Evolutionary conservation across 1,140 invertebrate species (phyloP).

Genomic region (Temnothorax longispinosus): DNA sequence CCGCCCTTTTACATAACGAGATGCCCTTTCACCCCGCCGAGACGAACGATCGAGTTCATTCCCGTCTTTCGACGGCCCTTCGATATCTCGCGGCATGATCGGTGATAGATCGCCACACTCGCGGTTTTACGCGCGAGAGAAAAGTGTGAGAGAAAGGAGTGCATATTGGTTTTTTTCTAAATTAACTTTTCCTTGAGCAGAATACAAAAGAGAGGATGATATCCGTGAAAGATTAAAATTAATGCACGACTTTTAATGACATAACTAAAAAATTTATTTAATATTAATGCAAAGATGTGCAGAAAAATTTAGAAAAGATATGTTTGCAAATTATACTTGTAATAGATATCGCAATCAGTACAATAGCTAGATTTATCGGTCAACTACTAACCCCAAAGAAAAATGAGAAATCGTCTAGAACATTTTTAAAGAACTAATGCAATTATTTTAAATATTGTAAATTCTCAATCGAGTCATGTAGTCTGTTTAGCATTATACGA

Average conservation of each 20-base stretch:
- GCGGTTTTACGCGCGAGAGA: constrained; percentile 24
- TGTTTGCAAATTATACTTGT: neutral
- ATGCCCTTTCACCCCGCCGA: constrained; percentile 67
- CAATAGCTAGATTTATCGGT: neutral
- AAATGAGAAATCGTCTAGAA: neutral
- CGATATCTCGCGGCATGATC: constrained; percentile 53
- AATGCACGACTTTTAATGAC: neutral
- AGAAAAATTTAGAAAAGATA: neutral
- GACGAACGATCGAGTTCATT: constrained; percentile 64
- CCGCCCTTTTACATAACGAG: constrained; percentile 77
- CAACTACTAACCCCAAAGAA: neutral
- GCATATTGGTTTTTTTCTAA: neutral
- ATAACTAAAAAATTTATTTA: neutral
- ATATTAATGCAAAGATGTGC: neutral
- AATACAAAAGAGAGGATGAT: neutral
- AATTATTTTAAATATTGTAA: neutral
- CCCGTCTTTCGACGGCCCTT: constrained; percentile 33
- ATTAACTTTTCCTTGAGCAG: neutral
- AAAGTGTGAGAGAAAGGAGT: neutral
- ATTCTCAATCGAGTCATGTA: neutral
- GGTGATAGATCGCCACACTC: constrained; percentile 16
- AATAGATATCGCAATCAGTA: neutral
- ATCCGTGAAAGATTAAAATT: neutral
- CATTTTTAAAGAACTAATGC: neutral
- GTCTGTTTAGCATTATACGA: neutral